Conservation (phyloP, 2,888 invertebrate genomes). For the Rhynchonema sp. region DNA sequence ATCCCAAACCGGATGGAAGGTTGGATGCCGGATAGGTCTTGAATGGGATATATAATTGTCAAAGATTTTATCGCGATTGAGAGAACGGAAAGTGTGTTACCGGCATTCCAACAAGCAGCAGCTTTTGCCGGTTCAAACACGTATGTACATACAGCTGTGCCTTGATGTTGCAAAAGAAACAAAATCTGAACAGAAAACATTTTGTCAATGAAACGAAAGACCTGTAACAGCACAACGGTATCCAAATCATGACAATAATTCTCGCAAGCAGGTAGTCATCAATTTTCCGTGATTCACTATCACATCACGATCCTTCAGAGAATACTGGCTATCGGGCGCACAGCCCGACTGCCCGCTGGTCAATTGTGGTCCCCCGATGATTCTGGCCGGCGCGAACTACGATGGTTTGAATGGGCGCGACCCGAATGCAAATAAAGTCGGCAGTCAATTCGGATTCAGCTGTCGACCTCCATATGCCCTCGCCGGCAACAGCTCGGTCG, state of each 20-base stretch:
- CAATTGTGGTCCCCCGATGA: slow-evolving; percentile 68
- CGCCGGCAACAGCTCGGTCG: slow-evolving; percentile 70
- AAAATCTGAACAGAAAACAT: too few relatives aligned
- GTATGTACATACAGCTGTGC: too few relatives aligned
- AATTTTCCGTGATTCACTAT: too few relatives aligned
- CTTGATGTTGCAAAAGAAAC: too few relatives aligned
- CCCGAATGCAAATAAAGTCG: slow-evolving; percentile 38
- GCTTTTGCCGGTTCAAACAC: too few relatives aligned
- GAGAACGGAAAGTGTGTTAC: too few relatives aligned
- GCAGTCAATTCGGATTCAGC: slow-evolving; percentile 82
- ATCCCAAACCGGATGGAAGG: slow-evolving; percentile 61
- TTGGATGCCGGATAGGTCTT: neutral
- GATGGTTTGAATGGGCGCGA: slow-evolving; percentile 42
- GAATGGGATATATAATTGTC: neutral
- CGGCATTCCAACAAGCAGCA: too few relatives aligned
- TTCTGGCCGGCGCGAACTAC: slow-evolving; percentile 80
- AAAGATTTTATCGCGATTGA: neutral
- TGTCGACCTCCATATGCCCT: slow-evolving; percentile 76
- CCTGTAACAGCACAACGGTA: too few relatives aligned
- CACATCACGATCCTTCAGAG: too few relatives aligned
- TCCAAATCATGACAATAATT: too few relatives aligned
- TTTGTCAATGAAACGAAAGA: too few relatives aligned
- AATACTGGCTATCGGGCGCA: slow-evolving; percentile 27
- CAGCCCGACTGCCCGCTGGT: slow-evolving; percentile 15
- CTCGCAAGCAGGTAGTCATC: too few relatives aligned